phyloP scores from a whole-genome alignment of 2,113 vertebrate genomes.

The Oreamnos americanus region DNA sequence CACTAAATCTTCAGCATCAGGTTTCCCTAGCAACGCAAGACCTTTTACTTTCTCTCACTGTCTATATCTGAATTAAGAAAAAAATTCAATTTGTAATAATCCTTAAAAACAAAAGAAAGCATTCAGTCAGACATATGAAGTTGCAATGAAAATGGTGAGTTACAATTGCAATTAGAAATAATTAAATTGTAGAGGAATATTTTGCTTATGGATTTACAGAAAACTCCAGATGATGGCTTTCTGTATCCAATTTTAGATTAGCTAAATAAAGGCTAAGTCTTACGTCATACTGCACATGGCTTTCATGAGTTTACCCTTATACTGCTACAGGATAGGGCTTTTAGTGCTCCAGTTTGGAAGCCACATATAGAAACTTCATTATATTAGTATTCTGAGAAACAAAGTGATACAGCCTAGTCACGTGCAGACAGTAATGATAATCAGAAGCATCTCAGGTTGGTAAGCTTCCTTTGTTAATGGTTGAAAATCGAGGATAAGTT shows the following conservation, averaged over 20 bases:
- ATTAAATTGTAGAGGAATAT: constrained; percentile 60
- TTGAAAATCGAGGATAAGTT: constrained; percentile 36
- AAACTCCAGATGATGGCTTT: constrained; percentile 85
- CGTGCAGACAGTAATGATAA: background rate
- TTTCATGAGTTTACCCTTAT: constrained; percentile 60
- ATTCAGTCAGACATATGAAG: constrained; percentile 49
- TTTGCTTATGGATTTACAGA: constrained; percentile 36
- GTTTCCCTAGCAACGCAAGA: constrained; percentile 82
- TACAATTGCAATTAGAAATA: constrained; percentile 69
- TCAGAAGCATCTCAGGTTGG: background rate
- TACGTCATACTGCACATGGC: constrained; percentile 66
- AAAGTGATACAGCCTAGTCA: background rate
- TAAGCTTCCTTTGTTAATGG: background rate
- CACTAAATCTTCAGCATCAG: constrained; percentile 77
- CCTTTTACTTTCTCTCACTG: constrained; percentile 53
- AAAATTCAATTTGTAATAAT: constrained; percentile 50
- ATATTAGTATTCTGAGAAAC: constrained; percentile 35
- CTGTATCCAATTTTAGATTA: constrained; percentile 85
- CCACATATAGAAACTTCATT: constrained; percentile 1
- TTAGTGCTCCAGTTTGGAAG: constrained; percentile 33
- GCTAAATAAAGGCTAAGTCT: constrained; percentile 83
- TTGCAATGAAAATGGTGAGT: constrained; percentile 64
- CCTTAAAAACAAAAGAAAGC: constrained; percentile 26
- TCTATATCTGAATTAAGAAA: constrained; percentile 42
- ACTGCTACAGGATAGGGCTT: constrained; percentile 51